Base-by-base conservation (phyloP, 2,888 invertebrate genomes). In the Oscheius sp. region DNA sequence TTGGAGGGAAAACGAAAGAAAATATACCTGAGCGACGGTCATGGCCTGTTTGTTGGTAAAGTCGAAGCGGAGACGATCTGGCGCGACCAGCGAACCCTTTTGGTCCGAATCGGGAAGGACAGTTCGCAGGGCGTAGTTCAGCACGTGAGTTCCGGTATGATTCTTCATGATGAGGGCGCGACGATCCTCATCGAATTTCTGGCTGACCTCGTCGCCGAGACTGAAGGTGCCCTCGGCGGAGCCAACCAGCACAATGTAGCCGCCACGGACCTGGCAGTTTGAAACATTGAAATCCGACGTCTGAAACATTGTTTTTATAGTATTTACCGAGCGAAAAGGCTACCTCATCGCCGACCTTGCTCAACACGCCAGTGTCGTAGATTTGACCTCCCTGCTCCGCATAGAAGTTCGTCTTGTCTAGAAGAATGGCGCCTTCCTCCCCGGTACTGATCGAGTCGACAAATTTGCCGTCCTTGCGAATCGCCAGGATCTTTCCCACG, bases 381-480 rank as follows among this genome's bases (percentile, higher is more conserved):
- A 96, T 96, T 91, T 99, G 99, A 13, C 99, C 99, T 78, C 99
- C 99, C 91, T 97, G 96, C 90, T 99, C 99, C 0, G 99, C 97
- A 90, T 99, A 99, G 90, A 99, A 99, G 90, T 92, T 94, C 0
- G 98, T 99, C 33, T 92, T 92, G 90, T 99, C 95, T 76, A 99
- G 91, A 80, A 99, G 91, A 73, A 99, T 91, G 29, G 96, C 97
- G 90, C 96, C 96, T 90, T 95, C 94, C 87, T 95, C 93, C 0
- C 96, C 96, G 42, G 94, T 93, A 1, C 90, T 62, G 3, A 96
- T 94, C 89, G 93, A 92, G 79, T 94, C 92, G 0, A 96, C 95
- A 91, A 98, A 99, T 88, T 93, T 90, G 89, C 95, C 95, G 74
- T 93, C 85, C 47, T 80, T 78, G 1, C 88, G 82, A 32, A 99